Evolutionary conservation across 2,113 vertebrate species (phyloP), one percentile per base, ranked within the genome.

Genomic region (Scortum barcoo): DNA sequence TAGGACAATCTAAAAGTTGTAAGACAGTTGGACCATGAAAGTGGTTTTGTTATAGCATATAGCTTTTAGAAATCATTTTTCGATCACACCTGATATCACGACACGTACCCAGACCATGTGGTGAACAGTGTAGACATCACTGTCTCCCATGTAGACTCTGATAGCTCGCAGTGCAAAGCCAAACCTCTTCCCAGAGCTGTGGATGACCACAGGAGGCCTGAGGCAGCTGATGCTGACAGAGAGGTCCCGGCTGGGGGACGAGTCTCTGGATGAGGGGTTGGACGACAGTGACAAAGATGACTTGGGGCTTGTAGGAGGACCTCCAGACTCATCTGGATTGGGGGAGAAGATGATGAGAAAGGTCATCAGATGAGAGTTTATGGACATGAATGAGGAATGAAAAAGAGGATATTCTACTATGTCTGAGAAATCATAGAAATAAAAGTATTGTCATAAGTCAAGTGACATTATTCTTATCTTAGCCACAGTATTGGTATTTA

Each of bases 81-180:
- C 33, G 6, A 36, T 36, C 33, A 17, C 13, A 56, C 14, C 1
- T 19, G 48, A 48, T 58, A 56, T n/a, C 7, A 54, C 30, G 28
- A 81, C 22, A 88, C 97, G 1, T 87, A 99, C 98, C 97, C 97
- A 99, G 90, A 99, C 97, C 90, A 98, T 97, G 33, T 99, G 98
- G 84, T 99, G 97, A 66, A 99, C 97, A 0, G 97, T 94, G 73
- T 99, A 99, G 85, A 99, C 90, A 1, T 99, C 96, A 0, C 94
- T 97, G 91, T 99, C 96, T 0, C 98, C 97, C 97, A 98, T 97
- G 94, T 99, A 99, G 86, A 99, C 97, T 0, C 97, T 96, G 86
- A 99, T 98, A 26, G 98, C 98, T 0, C 97, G 95, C 80, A 99
- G 94, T 3, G 97, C 97, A 85, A 99, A 99, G 86, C 98, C 97